phyloP scores from a whole-genome alignment of 2,888 invertebrate species.

The Andricus curvator region DNA sequence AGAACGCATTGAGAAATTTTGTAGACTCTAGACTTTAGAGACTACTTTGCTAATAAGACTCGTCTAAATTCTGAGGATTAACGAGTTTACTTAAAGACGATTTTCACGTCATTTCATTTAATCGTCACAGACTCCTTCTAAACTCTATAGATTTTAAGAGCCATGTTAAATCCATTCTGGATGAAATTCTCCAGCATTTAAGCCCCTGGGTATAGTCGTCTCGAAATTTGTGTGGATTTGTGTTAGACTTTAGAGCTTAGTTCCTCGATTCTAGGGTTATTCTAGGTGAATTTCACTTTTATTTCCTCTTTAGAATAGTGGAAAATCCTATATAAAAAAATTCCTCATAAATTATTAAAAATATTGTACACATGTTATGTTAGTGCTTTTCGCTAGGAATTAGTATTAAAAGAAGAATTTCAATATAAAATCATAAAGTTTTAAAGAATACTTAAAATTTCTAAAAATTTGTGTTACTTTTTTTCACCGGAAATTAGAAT shows the following conservation, averaged over 20 bases:
- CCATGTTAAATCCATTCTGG: not conserved
- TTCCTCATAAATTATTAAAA: too few relatives aligned
- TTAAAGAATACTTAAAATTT: too few relatives aligned
- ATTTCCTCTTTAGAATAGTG: too few relatives aligned
- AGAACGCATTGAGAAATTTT: not conserved
- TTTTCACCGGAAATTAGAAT: too few relatives aligned
- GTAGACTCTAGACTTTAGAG: not conserved
- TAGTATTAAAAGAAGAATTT: too few relatives aligned
- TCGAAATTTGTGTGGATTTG: slow-evolving; percentile 1
- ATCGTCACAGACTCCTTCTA: not conserved
- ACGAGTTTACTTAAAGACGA: slow-evolving; percentile 17
- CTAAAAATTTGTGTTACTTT: too few relatives aligned
- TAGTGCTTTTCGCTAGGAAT: too few relatives aligned
- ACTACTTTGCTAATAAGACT: not conserved
- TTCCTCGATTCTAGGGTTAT: not conserved
- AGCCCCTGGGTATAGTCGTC: not conserved
- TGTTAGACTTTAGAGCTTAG: slow-evolving; percentile 1
- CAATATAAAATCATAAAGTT: too few relatives aligned
- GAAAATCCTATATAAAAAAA: too few relatives aligned
- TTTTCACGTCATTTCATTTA: slow-evolving; percentile 21
- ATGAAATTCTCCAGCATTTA: slow-evolving; percentile 19
- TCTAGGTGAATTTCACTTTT: not conserved
- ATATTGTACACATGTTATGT: too few relatives aligned
- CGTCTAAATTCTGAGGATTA: slow-evolving; percentile 16
- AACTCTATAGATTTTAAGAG: not conserved